These are phyloP conservation scores for Desmodus rotundus DNA, from an alignment of 2,113 vertebrate genomes.

Conservation along the genomic window DNA sequence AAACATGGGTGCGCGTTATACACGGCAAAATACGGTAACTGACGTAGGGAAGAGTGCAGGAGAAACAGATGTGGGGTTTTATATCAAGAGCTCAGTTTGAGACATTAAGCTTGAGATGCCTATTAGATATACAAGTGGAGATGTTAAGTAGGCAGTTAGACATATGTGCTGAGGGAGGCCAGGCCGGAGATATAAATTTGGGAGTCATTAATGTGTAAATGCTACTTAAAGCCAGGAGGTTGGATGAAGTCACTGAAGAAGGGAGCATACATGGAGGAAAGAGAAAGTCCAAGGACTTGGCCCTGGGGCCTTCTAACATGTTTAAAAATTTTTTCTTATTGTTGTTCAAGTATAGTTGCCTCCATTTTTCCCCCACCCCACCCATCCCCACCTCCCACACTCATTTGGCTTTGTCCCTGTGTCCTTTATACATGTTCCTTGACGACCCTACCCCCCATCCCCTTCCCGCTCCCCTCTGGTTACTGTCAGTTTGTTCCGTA, in stretches of 20 bases:
- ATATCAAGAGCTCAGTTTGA: background rate
- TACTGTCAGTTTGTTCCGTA: too few species aligned
- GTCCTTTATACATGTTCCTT: too few species aligned
- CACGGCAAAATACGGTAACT: background rate
- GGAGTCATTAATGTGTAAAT: background rate
- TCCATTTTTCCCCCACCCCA: too few species aligned
- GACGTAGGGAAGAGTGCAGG: background rate
- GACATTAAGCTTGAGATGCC: slow-evolving; percentile 15
- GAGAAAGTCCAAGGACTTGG: background rate
- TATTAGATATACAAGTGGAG: slow-evolving; percentile 11
- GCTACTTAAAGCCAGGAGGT: background rate
- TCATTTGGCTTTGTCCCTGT: too few species aligned
- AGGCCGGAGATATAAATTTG: background rate
- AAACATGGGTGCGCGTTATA: too few species aligned
- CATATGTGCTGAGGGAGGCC: background rate
- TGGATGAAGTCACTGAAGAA: background rate
- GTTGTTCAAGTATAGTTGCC: too few species aligned
- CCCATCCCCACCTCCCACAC: too few species aligned
- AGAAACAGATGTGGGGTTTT: background rate
- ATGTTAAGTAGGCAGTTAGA: background rate
- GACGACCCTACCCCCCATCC: too few species aligned
- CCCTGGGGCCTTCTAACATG: background rate
- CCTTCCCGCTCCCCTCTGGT: too few species aligned
- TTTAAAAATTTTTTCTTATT: too few species aligned
- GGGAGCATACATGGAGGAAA: background rate